phyloP scores from a whole-genome alignment of 2,113 vertebrate genomes.

The Zingel zingel region DNA sequence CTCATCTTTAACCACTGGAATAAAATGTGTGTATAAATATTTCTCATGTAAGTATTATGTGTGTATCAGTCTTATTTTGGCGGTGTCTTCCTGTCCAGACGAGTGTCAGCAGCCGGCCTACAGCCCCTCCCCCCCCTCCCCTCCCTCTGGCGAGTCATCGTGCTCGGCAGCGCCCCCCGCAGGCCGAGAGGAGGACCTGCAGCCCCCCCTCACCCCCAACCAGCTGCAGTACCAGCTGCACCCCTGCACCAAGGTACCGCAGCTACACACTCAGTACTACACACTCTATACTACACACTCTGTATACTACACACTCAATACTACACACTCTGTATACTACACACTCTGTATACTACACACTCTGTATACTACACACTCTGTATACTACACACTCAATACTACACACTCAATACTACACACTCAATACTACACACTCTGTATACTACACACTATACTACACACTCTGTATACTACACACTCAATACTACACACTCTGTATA shows the following conservation, averaged over 20 bases:
- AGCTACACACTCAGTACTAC: no score
- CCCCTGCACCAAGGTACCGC: constrained; percentile 81
- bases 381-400: neutral
- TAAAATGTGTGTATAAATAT: no score
- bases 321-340: neutral
- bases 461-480: no score
- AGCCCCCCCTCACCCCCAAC: constrained; percentile 38
- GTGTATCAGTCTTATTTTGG: neutral
- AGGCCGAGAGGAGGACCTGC: constrained; percentile 51
- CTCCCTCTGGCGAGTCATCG: neutral
- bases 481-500: no score
- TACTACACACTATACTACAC: no score
- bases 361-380: neutral
- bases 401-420: neutral
- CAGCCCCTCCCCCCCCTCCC: neutral
- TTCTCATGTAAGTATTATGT: no score
- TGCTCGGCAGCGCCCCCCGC: neutral
- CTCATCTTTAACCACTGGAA: no score
- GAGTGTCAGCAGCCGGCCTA: neutral
- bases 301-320: neutral
- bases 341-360: neutral
- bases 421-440: no score
- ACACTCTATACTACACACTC: no score
- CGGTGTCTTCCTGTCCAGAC: constrained; percentile 30
- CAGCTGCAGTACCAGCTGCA: constrained; percentile 67